Conservation (phyloP, 2,113 vertebrate genomes). For the Gambusia affinis region DNA sequence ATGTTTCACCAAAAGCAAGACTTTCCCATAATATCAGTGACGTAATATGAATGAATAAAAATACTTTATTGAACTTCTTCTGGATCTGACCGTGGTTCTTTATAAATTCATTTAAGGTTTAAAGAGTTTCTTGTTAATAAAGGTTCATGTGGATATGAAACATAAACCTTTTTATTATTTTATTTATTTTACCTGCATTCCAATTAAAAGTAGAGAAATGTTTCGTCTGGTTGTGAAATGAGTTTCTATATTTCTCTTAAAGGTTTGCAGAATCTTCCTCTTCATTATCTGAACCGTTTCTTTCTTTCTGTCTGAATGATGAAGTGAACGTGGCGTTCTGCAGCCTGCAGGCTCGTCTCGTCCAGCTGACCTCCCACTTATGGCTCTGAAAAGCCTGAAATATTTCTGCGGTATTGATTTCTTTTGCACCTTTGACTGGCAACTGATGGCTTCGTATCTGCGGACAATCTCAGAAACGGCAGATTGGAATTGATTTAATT, state of each 20-base stretch:
- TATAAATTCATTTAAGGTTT: neutral
- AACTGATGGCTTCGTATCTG: conserved; percentile 23
- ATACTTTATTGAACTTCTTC: neutral
- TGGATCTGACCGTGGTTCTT: neutral
- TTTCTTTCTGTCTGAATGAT: neutral
- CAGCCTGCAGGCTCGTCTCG: conserved; percentile 11
- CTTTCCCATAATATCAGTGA: too few relatives aligned
- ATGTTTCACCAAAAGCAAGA: too few relatives aligned
- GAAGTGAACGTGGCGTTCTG: neutral
- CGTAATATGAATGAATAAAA: neutral
- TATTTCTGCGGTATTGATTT: conserved; percentile 47
- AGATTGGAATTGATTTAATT: conserved; percentile 55
- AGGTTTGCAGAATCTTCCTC: neutral
- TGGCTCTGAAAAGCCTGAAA: conserved; percentile 42
- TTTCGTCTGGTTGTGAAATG: neutral
- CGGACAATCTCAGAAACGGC: conserved; percentile 38
- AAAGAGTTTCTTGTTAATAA: neutral
- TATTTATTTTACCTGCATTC: neutral
- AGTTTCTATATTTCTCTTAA: neutral
- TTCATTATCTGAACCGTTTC: neutral
- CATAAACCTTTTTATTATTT: neutral
- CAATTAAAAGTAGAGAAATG: too few relatives aligned
- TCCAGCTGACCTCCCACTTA: conserved; percentile 34
- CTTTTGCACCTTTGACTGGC: neutral
- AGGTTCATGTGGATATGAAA: neutral